Evolutionary conservation across 2,888 invertebrate genomes (phyloP).

Genomic region (Cosmopolites sordidus): DNA sequence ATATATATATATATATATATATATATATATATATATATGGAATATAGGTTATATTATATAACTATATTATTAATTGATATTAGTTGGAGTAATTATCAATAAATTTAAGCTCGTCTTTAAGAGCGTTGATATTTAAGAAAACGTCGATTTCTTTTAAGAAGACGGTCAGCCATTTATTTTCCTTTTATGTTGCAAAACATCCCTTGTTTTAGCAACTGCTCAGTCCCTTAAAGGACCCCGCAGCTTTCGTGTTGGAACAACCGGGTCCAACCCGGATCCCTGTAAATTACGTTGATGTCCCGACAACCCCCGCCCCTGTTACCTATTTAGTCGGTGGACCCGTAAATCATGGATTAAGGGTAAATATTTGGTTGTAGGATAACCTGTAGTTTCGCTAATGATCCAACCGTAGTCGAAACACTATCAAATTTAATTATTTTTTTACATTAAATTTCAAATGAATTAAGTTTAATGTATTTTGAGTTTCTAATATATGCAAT

Average conservation of each 20-base stretch:
- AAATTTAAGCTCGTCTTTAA: too few relatives aligned
- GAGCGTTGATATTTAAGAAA: not conserved
- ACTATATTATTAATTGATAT: too few relatives aligned
- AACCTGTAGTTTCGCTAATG: slow-evolving; percentile 1
- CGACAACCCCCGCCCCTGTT: slow-evolving; percentile 10
- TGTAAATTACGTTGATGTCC: slow-evolving; percentile 20
- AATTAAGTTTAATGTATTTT: too few relatives aligned
- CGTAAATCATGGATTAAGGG: slow-evolving; percentile 8
- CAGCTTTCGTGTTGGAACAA: slow-evolving; percentile 14
- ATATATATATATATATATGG: too few relatives aligned
- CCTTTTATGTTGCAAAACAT: not conserved
- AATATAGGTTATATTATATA: too few relatives aligned
- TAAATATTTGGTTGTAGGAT: slow-evolving; percentile 9
- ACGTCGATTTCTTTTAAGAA: not conserved
- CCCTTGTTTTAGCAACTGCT: slow-evolving; percentile 16
- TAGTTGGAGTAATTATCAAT: too few relatives aligned
- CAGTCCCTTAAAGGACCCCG: slow-evolving; percentile 8
- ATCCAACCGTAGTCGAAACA: not conserved
- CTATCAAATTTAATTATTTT: too few relatives aligned
- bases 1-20: too few relatives aligned
- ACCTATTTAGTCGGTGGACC: slow-evolving; percentile 4
- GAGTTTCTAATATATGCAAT: too few relatives aligned
- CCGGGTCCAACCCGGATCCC: slow-evolving; percentile 18
- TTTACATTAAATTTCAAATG: too few relatives aligned
- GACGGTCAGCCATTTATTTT: not conserved